phyloP scores from a whole-genome alignment of 1,140 invertebrate species.

The Delia radicum region DNA sequence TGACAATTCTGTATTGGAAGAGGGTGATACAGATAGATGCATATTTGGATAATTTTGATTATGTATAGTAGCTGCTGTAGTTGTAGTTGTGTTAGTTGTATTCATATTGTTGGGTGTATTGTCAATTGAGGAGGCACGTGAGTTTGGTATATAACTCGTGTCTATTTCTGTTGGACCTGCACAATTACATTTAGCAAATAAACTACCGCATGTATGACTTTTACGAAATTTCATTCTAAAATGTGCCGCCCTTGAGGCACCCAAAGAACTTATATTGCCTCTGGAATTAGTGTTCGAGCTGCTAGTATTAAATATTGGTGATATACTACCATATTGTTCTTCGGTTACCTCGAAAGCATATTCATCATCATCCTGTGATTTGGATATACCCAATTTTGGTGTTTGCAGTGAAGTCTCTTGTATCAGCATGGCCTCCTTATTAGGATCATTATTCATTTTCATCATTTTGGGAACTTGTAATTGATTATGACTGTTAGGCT shows the following conservation, averaged over 20 bases:
- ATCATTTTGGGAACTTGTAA: conserved; percentile 1
- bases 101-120: background rate
- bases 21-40: conserved; percentile 24
- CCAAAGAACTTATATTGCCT: background rate
- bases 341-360: no score
- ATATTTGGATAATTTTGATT: background rate
- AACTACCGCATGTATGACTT: conserved; percentile 34
- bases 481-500: background rate
- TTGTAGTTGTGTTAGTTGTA: background rate
- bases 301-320: background rate
- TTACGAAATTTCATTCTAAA: conserved; percentile 31
- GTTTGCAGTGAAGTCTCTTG: background rate
- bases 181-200: conserved; percentile 36
- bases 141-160: background rate
- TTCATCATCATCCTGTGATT: conserved; percentile 18
- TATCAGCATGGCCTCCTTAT: background rate
- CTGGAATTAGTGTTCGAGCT: background rate
- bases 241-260: conserved; percentile 3
- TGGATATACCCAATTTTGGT: conserved; percentile 17
- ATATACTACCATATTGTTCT: conserved; percentile 8
- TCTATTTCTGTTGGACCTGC: background rate
- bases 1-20: conserved; percentile 18
- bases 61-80: conserved; percentile 10
- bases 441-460: background rate
- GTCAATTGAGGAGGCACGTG: conserved; percentile 3